Evolutionary conservation across 2,888 invertebrate genomes (phyloP), one percentile per base, ranked within the genome.

Genomic region (Salpingus planirostris): DNA sequence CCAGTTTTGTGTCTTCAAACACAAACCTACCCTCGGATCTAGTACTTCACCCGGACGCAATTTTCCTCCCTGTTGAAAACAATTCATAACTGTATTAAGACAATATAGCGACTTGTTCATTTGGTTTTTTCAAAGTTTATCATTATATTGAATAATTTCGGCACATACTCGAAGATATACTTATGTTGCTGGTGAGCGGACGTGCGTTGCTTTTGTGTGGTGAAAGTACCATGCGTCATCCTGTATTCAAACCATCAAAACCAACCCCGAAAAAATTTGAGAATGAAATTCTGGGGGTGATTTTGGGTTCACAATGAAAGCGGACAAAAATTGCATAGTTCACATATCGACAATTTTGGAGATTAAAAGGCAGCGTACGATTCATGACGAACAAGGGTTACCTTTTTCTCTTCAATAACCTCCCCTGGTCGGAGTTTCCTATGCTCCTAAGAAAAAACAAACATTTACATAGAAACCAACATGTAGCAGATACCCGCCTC

Each of bases 401-500:
- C 90, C 90, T 88, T 86, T 77, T 82, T 86, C 67, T 90, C 90
- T 72, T 87, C 87, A 73, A 87, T 69, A 68, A 91, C 84, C 79
- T 90, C 90, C 68, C 90, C 90, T 57, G 90, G 90, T 60, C 90
- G 87, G 69, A 90, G 85, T 80, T 88, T 86, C 70, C 80, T 85
- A 80, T 82, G 77, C 73, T 84, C 84, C 86, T 79, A 76, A 65
- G 55, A 54, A 51, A 54, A 45, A 55, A 45, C 53, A 44, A 21
- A 44, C 36, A 47, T 36, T 40, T 40, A 40, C 31, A 45, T 34
- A 29, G 27, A 24, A 41, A 41, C 24, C 22, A 30, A 37, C 29
- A n/a, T 34, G 13, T 31, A 38, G n/a, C n/a, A n/a, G n/a, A n/a
- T n/a, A n/a, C n/a, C n/a, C n/a, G n/a, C n/a, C n/a, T n/a, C n/a